Percentiles rank a stretch among this genome's conserved stretches.
These are phyloP conservation scores for Novumbra hubbsi DNA, from an alignment of 2,797 vertebrate genomes.

Conservation along the genomic window DNA sequence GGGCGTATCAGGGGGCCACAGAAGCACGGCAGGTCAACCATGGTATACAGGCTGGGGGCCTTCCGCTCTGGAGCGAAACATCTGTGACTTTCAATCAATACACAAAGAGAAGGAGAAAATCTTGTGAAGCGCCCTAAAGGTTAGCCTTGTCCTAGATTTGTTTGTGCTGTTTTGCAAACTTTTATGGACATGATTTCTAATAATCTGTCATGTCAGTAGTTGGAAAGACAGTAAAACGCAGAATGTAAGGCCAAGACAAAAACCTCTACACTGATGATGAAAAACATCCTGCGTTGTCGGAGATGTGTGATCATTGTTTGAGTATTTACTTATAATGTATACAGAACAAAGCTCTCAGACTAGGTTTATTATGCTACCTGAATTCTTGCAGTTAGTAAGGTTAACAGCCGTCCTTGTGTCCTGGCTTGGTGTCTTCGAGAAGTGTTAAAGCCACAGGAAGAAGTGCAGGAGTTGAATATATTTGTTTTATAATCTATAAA, in stretches of 20 bases:
- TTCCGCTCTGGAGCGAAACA: constrained; percentile 32
- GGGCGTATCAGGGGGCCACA: constrained; percentile 34
- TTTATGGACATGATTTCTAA: neutral
- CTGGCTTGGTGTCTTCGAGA: neutral
- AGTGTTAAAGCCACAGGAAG: neutral
- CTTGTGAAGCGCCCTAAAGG: neutral
- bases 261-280: neutral
- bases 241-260: neutral
- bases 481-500: neutral
- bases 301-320: neutral
- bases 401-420: neutral
- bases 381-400: neutral
- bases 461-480: neutral
- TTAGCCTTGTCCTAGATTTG: neutral
- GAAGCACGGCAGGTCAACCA: constrained; percentile 39
- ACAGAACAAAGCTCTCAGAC: neutral
- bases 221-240: neutral
- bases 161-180: neutral
- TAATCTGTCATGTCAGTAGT: neutral
- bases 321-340: neutral
- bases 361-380: neutral
- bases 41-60: constrained; percentile 20
- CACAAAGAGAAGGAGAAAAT: constrained; percentile 11
- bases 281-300: neutral
- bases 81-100: constrained; percentile 39